Evolutionary conservation across 2,113 vertebrate species (phyloP).

Genomic region (Hippolais icterina): DNA sequence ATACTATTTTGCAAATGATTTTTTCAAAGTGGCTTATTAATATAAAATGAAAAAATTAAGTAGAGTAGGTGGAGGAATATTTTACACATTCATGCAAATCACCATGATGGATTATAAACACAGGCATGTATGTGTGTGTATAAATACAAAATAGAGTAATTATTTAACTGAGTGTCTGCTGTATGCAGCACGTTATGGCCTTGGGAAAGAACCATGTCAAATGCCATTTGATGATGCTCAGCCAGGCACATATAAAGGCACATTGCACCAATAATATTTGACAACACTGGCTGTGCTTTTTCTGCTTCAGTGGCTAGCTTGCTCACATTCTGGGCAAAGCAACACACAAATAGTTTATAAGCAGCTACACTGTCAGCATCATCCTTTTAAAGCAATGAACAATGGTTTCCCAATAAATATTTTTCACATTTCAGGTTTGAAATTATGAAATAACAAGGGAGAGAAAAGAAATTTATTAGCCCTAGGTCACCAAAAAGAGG

Average conservation of each 20-base stretch:
- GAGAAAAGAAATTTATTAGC: neutral
- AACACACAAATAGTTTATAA: constrained; percentile 48
- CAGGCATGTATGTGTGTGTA: neutral
- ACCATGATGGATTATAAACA: constrained; percentile 24
- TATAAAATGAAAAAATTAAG: constrained; percentile 35
- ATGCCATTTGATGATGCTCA: constrained; percentile 71
- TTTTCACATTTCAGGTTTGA: constrained; percentile 15
- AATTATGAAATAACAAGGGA: neutral
- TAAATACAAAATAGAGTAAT: constrained; percentile 10
- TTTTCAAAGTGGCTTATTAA: constrained; percentile 12
- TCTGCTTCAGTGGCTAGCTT: constrained; percentile 69
- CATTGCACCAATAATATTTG: constrained; percentile 72
- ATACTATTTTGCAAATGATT: constrained; percentile 29
- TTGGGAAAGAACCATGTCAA: constrained; percentile 67
- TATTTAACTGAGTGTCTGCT: constrained; percentile 29
- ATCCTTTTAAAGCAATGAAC: constrained; percentile 12
- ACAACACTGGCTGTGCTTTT: constrained; percentile 72
- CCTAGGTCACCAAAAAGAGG: neutral
- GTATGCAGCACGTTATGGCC: constrained; percentile 34
- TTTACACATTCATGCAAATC: constrained; percentile 51
- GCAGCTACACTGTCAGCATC: constrained; percentile 49
- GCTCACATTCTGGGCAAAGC: constrained; percentile 49
- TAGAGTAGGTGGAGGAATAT: constrained; percentile 2
- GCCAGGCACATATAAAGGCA: constrained; percentile 66
- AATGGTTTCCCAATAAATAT: constrained; percentile 22